Conservation (phyloP, 2,113 vertebrate genomes). For the Coreoperca whiteheadi region DNA sequence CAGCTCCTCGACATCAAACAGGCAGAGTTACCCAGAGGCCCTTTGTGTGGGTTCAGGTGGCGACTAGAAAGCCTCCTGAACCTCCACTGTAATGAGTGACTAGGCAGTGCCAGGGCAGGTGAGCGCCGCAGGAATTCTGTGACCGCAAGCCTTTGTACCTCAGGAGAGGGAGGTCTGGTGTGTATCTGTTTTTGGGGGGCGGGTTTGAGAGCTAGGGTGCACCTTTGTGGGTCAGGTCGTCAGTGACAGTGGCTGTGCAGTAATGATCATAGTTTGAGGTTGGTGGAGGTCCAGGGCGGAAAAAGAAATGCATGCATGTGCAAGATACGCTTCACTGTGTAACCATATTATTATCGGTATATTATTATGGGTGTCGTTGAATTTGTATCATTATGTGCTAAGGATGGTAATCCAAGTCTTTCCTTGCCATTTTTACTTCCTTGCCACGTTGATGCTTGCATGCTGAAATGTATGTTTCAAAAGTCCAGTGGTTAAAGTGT, state of each 20-base stretch:
- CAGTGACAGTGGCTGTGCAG: neutral
- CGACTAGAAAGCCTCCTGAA: constrained; percentile 61
- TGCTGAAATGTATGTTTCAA: constrained; percentile 12
- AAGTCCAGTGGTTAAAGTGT: neutral
- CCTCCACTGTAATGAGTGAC: constrained; percentile 71
- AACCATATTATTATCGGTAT: neutral
- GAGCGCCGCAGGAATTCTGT: constrained; percentile 73
- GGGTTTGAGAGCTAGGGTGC: neutral
- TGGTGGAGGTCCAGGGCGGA: constrained; percentile 24
- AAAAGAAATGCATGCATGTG: neutral
- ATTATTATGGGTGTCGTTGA: neutral
- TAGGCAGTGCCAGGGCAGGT: constrained; percentile 73
- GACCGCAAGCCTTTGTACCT: constrained; percentile 76
- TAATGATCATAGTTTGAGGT: constrained; percentile 29
- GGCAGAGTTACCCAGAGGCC: constrained; percentile 68
- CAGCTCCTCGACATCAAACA: constrained; percentile 78
- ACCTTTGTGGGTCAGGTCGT: constrained; percentile 24
- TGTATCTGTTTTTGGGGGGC: neutral
- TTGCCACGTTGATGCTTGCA: neutral
- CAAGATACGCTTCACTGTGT: neutral
- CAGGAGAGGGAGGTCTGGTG: neutral
- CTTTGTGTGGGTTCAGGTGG: constrained; percentile 80
- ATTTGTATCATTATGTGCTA: neutral
- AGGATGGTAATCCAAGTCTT: neutral
- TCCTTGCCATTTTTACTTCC: neutral